Evolutionary conservation across 2,797 vertebrate genomes (phyloP), one percentile per base, ranked within the genome.

Genomic region (Ambastaia sidthimunki): DNA sequence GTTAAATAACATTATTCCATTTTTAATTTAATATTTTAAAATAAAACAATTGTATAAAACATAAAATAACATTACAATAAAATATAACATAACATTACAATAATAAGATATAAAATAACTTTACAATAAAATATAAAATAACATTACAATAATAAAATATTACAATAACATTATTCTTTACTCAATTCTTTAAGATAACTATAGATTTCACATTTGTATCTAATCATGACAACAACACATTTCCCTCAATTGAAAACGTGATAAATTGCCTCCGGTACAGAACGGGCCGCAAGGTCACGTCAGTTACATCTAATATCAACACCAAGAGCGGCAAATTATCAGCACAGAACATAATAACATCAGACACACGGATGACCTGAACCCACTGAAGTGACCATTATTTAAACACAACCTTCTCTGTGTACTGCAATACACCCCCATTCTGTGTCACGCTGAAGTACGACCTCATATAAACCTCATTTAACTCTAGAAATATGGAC

Each of bases 401-500:
- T 71, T 44, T 71, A 71, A 52, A 63, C 52, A 67, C 44, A 75
- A 15, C 16, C 15, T 15, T 62, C 11, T 2, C 0, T 23, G 15
- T 9, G 48, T 50, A 12, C 44, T 44, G 7, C n/a, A 50, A 50
- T 34, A 52, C 67, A 52, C 16, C 15, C 28, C 66, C 54, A 50
- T 71, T 62, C 55, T 23, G 50, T 23, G 9, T 54, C 15, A 71
- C 9, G 9, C 23, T 34, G 7, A 19, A 69, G 66, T n/a, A 12
- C 41, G 69, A 48, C 41, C 67, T 62, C 41, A 37, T 18, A 63
- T n/a, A 41, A 52, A 71, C 50, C n/a, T 48, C 23, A 60, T 78
- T 77, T 50, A 76, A 23, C 23, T 76, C 31, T 16, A 69, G 59
- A 68, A 76, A 68, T 68, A 76, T 76, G 65, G 19, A 68, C 68